Percentiles rank a stretch among this genome's conserved stretches.
Evolutionary conservation across 2,113 vertebrate species (phyloP).

Genomic region (Grammomys dolichurus): DNA sequence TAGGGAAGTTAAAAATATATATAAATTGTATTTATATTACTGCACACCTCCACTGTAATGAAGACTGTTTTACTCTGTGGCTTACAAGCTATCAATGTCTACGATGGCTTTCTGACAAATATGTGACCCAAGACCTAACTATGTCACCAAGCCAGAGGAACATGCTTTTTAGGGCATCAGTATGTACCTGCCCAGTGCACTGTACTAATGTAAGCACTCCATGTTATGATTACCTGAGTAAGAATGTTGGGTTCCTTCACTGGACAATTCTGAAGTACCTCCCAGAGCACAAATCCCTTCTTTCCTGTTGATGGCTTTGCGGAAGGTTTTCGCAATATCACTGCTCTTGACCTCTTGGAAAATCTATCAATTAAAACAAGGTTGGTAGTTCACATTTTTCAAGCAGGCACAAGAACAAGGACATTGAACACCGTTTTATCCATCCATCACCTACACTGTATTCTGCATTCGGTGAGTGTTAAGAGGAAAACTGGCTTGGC

Average conservation of each 20-base stretch:
- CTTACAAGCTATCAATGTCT: constrained; percentile 15
- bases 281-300: constrained; percentile 95
- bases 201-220: neutral
- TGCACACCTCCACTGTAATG: neutral
- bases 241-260: constrained; percentile 95
- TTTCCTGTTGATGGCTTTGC: constrained; percentile 95
- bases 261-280: constrained; percentile 95
- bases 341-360: constrained; percentile 93
- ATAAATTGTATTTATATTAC: constrained; percentile 30
- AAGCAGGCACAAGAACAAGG: neutral
- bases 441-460: neutral
- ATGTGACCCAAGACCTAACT: constrained; percentile 16
- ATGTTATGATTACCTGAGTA: constrained; percentile 88
- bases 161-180: neutral
- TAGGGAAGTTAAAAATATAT: neutral
- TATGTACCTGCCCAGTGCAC: neutral
- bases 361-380: constrained; percentile 88
- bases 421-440: constrained; percentile 3
- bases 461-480: constrained; percentile 9
- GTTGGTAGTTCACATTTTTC: constrained; percentile 17
- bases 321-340: constrained; percentile 90
- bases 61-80: neutral
- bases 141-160: neutral
- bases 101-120: neutral
- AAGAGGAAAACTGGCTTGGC: constrained; percentile 12